These are phyloP conservation scores for Megalurothrips usitatus DNA, from an alignment of 2,888 invertebrate species.

Conservation along the genomic window DNA sequence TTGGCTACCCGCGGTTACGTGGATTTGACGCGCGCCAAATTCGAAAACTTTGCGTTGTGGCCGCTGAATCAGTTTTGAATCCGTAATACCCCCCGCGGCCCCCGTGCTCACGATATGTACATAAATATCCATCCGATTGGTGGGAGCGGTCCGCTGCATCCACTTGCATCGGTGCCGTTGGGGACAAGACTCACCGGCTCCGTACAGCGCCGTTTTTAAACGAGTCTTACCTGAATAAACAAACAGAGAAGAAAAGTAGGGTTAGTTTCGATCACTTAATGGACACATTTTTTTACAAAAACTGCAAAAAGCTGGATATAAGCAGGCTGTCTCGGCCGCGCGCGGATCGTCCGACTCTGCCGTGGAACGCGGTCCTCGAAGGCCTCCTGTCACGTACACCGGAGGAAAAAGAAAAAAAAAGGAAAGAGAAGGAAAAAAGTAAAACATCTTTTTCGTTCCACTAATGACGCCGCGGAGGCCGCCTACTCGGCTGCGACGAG, in stretches of 20 bases:
- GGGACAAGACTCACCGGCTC: neutral
- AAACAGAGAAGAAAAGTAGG: neutral
- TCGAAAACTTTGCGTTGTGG: neutral
- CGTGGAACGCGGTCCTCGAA: too few relatives aligned
- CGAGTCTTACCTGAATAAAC: neutral
- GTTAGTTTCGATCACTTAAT: neutral
- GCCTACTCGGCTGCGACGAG: too few relatives aligned
- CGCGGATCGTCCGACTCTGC: too few relatives aligned
- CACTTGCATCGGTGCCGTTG: neutral
- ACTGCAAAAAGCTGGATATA: too few relatives aligned
- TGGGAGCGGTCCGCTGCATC: neutral
- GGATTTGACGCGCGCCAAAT: neutral
- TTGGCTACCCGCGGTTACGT: too few relatives aligned
- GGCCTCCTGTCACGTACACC: too few relatives aligned
- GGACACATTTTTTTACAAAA: too few relatives aligned
- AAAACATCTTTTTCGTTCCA: neutral
- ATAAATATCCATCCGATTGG: conserved; percentile 16
- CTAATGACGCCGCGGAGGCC: neutral
- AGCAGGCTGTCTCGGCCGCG: too few relatives aligned
- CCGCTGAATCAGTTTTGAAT: conserved; percentile 6
- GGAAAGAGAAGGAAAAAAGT: neutral
- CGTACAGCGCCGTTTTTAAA: too few relatives aligned
- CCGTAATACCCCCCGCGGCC: neutral
- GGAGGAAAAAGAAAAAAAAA: neutral
- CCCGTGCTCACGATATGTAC: neutral